phyloP scores from a whole-genome alignment of 92 coral and sea anemone genomes.

The Epizoanthus illoricatus region DNA sequence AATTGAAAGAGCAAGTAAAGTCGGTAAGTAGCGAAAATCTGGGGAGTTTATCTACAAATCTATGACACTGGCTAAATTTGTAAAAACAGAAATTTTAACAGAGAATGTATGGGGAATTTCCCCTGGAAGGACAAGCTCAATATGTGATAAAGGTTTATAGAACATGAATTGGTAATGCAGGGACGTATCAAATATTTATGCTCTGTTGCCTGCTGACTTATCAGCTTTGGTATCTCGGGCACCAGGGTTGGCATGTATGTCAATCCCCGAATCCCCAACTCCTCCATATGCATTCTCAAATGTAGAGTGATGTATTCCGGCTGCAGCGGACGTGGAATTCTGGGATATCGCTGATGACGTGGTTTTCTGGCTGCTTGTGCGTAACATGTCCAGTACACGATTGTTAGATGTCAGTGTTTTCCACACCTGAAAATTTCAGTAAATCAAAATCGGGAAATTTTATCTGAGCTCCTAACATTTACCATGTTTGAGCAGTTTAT shows the following conservation, averaged over 20 bases:
- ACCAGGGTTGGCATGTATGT: constrained; percentile 43
- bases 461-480: too few relatives aligned
- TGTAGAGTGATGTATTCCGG: constrained; percentile 17
- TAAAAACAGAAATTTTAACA: too few relatives aligned
- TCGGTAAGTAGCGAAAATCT: too few relatives aligned
- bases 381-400: constrained; percentile 62
- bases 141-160: too few relatives aligned
- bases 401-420: constrained; percentile 52
- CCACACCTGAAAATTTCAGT: constrained; percentile 48
- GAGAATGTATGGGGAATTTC: too few relatives aligned
- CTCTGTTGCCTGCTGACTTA: neutral
- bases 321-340: constrained; percentile 26
- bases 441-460: neutral
- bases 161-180: too few relatives aligned
- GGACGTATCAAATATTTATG: neutral
- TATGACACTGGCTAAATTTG: too few relatives aligned
- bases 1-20: too few relatives aligned
- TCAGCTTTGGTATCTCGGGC: neutral
- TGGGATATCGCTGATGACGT: constrained; percentile 52
- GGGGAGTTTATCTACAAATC: too few relatives aligned
- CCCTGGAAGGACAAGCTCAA: too few relatives aligned
- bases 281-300: constrained; percentile 28
- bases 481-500: too few relatives aligned
- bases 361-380: constrained; percentile 58
- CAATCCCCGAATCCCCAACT: constrained; percentile 70